Percentiles rank a stretch among this genome's conserved stretches.
phyloP scores from a whole-genome alignment of 2,888 invertebrate genomes.

The Tenthredo amoena region DNA sequence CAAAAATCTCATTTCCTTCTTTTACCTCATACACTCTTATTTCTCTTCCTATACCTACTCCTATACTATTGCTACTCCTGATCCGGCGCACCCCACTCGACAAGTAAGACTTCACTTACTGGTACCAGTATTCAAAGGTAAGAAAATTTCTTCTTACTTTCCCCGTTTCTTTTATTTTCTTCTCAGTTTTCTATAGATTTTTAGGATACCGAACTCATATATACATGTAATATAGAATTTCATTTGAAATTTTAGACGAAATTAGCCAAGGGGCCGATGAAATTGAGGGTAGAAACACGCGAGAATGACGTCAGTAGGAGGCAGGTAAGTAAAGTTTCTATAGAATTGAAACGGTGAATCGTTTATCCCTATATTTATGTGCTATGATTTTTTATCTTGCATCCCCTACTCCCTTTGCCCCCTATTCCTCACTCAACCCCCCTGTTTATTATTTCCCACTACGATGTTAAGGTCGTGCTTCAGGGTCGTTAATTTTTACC shows the following conservation, averaged over 20 bases:
- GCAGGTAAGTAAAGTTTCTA: not conserved
- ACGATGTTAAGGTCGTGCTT: conserved; percentile 41
- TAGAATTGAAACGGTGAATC: conserved; percentile 40
- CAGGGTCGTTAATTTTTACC: conserved; percentile 36
- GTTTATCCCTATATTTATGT: conserved; percentile 48
- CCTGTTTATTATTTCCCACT: conserved; percentile 25
- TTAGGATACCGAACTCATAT: not conserved
- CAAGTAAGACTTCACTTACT: not conserved
- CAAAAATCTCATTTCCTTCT: conserved; percentile 34
- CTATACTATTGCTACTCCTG: not conserved
- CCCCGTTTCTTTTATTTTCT: not conserved
- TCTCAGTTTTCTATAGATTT: not conserved
- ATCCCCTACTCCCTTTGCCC: not conserved
- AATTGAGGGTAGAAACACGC: conserved; percentile 27
- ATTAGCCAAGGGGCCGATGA: not conserved
- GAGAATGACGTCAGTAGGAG: conserved; percentile 48
- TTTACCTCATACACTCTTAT: not conserved
- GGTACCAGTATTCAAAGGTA: not conserved
- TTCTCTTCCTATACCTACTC: not conserved
- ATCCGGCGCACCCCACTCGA: not conserved
- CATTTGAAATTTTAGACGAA: conserved; percentile 17
- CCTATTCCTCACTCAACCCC: not conserved
- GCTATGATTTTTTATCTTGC: conserved; percentile 41
- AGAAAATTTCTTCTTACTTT: not conserved
- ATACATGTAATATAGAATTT: not conserved